Evolutionary conservation across 2,113 vertebrate genomes (phyloP).

Genomic region (Protobothrops mucrosquamatus): DNA sequence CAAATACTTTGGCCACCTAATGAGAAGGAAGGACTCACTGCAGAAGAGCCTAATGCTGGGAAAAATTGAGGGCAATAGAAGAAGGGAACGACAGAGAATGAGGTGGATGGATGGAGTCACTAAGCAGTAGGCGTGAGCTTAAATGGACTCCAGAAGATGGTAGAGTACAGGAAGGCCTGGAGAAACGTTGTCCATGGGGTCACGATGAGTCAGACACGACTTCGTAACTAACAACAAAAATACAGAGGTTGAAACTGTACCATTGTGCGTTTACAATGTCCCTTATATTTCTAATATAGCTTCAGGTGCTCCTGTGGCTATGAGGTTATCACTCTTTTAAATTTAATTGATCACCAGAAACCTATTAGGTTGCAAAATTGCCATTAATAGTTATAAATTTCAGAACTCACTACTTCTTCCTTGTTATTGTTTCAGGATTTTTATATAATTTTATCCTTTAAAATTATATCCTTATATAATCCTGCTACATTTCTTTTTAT

Average conservation of each 20-base stretch:
- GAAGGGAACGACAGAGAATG: too few species aligned
- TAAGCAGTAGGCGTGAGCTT: too few species aligned
- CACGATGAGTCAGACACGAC: too few species aligned
- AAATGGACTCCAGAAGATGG: too few species aligned
- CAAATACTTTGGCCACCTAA: too few species aligned
- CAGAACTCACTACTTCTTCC: neutral
- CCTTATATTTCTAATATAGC: neutral
- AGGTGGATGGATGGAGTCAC: too few species aligned
- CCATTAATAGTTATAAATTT: neutral
- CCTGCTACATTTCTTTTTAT: neutral
- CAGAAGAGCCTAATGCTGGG: too few species aligned
- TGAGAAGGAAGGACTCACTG: too few species aligned
- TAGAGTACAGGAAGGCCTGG: too few species aligned
- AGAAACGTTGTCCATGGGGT: too few species aligned
- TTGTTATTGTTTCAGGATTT: neutral
- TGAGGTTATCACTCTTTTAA: neutral
- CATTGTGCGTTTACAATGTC: neutral
- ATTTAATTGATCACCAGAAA: neutral
- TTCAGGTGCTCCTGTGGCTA: neutral
- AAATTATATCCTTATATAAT: neutral
- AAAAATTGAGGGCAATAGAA: too few species aligned
- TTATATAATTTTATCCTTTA: neutral
- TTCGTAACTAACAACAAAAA: neutral
- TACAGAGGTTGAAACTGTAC: neutral
- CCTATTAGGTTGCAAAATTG: neutral